Base-by-base conservation (phyloP, 2,113 vertebrate genomes). In the Paramisgurnus dabryanus region DNA sequence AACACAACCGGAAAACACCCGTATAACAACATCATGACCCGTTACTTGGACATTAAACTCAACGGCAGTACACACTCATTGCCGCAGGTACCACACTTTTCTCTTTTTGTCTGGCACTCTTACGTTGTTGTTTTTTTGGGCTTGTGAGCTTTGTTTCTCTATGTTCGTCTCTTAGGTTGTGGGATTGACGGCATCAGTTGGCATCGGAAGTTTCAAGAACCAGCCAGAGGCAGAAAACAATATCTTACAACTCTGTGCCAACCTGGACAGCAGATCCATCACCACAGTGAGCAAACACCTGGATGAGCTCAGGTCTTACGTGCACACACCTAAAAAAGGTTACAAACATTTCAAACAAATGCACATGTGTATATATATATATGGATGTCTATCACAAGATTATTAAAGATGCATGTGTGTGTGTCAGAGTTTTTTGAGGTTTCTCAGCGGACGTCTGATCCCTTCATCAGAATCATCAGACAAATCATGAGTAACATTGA, bases 151-250 rank as follows among this genome's bases (percentile, higher is more conserved):
- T 41, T 58, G n/a, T 57, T 34, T 13, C 47, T 27, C 22, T 15
- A 18, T 13, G 55, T 53, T 8, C 15, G 18, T 58, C 34, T 75
- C 11, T 34, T 82, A 95, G 94, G 90, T 95, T 63, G 13, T 95
- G 80, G 93, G 93, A 40, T 83, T 96, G 86, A 95, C 94, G 1
- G 95, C 94, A 7, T 95, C 93, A 0, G 87, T 94, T 12, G 93
- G 93, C 40, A 89, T 92, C 3, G 94, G 94, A 17, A 90, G 79
- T 76, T 91, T 94, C 80, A 94, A 83, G 11, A 86, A 0, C 40
- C 17, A 1, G 0, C 0, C 0, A 0, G 93, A 94, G 41, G 87
- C 93, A 0, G 47, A 84, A 12, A 67, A 84, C 0, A 88, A 94
- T 50, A 90, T 96, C 85, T 91, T 89, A 71, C 91, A 84, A 39